Conservation (phyloP, 2,797 vertebrate genomes). For the Pachyuromys duprasi region DNA sequence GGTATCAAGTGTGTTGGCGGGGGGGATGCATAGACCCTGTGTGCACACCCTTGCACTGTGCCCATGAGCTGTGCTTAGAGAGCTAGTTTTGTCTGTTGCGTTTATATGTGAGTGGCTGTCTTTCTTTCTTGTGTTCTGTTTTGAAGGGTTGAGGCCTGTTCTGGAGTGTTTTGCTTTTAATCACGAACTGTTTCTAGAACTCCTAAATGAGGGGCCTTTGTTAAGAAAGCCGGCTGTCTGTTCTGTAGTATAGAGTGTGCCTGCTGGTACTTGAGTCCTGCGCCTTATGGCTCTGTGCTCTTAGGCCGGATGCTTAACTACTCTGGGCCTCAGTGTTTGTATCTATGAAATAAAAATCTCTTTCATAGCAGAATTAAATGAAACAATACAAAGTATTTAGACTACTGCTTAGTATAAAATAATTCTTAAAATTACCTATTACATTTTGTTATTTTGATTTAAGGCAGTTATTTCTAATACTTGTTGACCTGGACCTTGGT, state of each 20-base stretch:
- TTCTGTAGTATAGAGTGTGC: not conserved
- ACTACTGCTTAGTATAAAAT: not conserved
- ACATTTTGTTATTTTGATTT: conserved; percentile 15
- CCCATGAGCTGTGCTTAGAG: not conserved
- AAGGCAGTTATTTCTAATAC: conserved; percentile 47
- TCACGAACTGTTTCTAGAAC: not conserved
- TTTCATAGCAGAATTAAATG: conserved; percentile 22
- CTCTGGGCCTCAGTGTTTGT: conserved; percentile 9
- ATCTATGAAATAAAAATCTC: not conserved
- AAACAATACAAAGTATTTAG: conserved; percentile 27
- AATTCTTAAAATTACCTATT: not conserved
- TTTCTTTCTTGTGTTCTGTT: not conserved
- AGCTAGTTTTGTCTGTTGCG: not conserved
- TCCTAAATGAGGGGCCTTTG: not conserved
- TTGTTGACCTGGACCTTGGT: conserved; percentile 14
- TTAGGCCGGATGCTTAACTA: not conserved
- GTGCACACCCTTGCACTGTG: not conserved
- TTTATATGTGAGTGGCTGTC: not conserved
- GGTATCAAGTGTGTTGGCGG: not conserved
- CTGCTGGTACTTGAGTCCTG: not conserved
- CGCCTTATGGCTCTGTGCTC: not conserved
- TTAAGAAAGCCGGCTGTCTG: not conserved
- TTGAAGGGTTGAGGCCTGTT: not conserved
- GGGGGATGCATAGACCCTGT: not conserved
- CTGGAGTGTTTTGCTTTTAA: not conserved